Evolutionary conservation across 2,888 invertebrate genomes (phyloP).

Genomic region (Spodoptera exigua): DNA sequence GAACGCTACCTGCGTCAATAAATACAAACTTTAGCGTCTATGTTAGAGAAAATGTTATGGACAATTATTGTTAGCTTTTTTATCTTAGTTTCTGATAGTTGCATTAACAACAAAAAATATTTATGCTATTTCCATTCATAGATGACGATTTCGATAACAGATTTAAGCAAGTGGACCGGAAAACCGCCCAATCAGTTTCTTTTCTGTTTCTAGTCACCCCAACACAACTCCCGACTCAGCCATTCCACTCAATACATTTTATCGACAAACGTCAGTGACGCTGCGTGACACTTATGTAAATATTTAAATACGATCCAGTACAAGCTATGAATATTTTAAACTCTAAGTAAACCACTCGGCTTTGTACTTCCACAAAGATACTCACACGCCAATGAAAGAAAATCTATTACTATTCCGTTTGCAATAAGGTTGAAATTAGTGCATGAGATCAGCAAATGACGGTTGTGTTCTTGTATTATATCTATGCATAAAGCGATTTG

Average conservation of each 20-base stretch:
- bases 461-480: slow-evolving; percentile 74
- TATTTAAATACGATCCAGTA: slow-evolving; percentile 90
- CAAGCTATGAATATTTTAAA: slow-evolving; percentile 90
- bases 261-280: slow-evolving; percentile 87
- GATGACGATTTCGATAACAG: background rate
- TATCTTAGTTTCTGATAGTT: slow-evolving; percentile 1
- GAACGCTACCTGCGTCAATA: slow-evolving; percentile 30
- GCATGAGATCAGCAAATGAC: slow-evolving; percentile 58
- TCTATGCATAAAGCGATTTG: slow-evolving; percentile 87
- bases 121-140: too few species aligned
- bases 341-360: slow-evolving; percentile 87
- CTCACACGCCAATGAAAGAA: slow-evolving; percentile 75
- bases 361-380: slow-evolving; percentile 78
- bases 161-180: slow-evolving; percentile 3
- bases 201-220: slow-evolving; percentile 53
- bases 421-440: slow-evolving; percentile 74
- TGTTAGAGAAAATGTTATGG: slow-evolving; percentile 20
- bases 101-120: too few species aligned
- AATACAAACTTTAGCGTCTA: slow-evolving; percentile 30
- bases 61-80: slow-evolving; percentile 13
- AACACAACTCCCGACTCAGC: slow-evolving; percentile 69
- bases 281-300: slow-evolving; percentile 90
- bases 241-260: slow-evolving; percentile 85
- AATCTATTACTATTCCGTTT: slow-evolving; percentile 69
- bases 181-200: slow-evolving; percentile 50